Base-by-base conservation (phyloP, 2,797 vertebrate genomes). In the Acropternis orthonyx region DNA sequence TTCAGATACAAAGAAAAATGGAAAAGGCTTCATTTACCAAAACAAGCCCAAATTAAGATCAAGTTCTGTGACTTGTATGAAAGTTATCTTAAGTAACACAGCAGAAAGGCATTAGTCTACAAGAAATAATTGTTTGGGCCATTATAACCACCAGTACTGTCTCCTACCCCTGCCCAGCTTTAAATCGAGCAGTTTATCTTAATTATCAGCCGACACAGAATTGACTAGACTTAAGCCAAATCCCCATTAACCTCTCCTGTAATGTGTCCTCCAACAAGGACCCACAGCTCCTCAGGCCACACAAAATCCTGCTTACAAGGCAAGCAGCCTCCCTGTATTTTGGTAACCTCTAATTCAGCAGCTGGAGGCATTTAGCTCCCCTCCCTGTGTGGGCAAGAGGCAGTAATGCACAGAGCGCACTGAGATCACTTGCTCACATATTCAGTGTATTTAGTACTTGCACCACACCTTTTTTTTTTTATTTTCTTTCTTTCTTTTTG, bases 141-240 rank as follows among this genome's bases (percentile, higher is more conserved):
- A 43, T 93, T 96, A 75, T 24, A 97, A 67, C n/a, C 48, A 78
- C 56, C 49, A 55, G 30, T 67, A 58, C 46, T 93, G 95, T 91
- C 87, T 72, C 37, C 34, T 89, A 17, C 30, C 75, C 26, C 82
- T 24, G 21, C 39, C 62, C 46, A 72, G 93, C 92, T 86, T 84
- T 96, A 96, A 96, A 94, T 92, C 32, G 65, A 77, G 75, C 90
- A 93, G 79, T 97, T 97, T 93, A 78, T 97, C 95, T 97, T 91
- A 84, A 92, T 97, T 98, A 97, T 88, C 88, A 95, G 84, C 83
- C 83, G 88, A 44, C 85, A 78, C 4, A 28, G 95, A 93, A 94
- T 56, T 74, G 92, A 86, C 68, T 61, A 84, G 88, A 96, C 73
- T 54, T 82, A 51, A 97, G 96, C 74, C 95, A 92, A 97, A 93